These are phyloP conservation scores for Argyrosomus regius DNA, from an alignment of 2,797 vertebrate species.

Conservation along the genomic window DNA sequence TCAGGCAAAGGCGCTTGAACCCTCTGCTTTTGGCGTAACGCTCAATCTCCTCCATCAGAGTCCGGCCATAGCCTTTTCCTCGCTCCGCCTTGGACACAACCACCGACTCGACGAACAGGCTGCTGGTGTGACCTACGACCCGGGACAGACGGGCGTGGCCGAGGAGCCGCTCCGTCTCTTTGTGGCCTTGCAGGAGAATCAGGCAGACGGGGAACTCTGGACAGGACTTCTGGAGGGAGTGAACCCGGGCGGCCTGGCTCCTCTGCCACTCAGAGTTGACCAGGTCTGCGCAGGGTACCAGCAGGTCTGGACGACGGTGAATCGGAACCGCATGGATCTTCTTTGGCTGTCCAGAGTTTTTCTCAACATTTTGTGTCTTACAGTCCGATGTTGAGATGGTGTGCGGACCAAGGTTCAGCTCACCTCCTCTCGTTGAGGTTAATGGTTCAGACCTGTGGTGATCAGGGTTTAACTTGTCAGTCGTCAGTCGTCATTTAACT, in stretches of 20 bases:
- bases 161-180: constrained; percentile 78
- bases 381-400: not conserved
- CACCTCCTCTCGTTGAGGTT: not conserved
- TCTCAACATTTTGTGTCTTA: not conserved
- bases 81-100: constrained; percentile 89
- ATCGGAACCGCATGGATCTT: constrained; percentile 85
- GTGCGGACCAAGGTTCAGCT: not conserved
- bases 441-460: constrained; percentile 66
- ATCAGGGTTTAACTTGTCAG: constrained; percentile 67
- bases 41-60: constrained; percentile 92
- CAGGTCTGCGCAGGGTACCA: constrained; percentile 90
- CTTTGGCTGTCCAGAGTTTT: not conserved
- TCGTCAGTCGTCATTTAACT: constrained; percentile 39
- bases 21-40: constrained; percentile 87
- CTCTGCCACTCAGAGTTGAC: constrained; percentile 94
- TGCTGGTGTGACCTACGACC: constrained; percentile 82
- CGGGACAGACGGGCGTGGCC: constrained; percentile 92
- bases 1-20: constrained; percentile 89
- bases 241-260: constrained; percentile 90
- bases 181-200: constrained; percentile 82
- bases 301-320: constrained; percentile 91
- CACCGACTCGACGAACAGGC: constrained; percentile 94
- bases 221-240: constrained; percentile 90
- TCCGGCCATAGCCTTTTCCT: constrained; percentile 91
- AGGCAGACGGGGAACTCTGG: constrained; percentile 91